Conservation (phyloP, 37 sponge, comb jelly and placozoan species). For the Oopsacas minuta region DNA sequence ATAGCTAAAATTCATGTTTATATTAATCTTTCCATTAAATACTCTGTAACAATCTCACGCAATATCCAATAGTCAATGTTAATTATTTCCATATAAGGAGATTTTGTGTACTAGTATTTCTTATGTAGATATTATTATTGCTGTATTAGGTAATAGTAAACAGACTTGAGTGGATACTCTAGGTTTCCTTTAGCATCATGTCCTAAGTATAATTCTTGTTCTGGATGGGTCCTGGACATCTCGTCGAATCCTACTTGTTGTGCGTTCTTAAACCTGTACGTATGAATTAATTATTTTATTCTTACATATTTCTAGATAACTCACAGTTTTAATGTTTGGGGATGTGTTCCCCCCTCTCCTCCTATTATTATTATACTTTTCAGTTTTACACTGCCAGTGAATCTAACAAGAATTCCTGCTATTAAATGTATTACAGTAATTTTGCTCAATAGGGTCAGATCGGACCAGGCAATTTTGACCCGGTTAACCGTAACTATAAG, state of each 20-base stretch:
- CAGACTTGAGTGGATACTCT: constrained; percentile 81
- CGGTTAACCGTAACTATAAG: no score
- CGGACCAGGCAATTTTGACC: neutral
- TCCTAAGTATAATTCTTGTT: constrained; percentile 57
- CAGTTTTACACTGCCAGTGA: constrained; percentile 87
- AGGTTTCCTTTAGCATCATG: constrained; percentile 42
- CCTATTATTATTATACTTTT: constrained; percentile 72
- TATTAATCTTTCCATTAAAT: no score
- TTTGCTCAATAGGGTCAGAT: neutral
- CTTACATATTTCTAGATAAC: neutral
- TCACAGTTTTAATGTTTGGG: constrained; percentile 67
- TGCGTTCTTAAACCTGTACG: constrained; percentile 63
- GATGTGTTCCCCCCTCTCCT: constrained; percentile 67
- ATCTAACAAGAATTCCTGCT: constrained; percentile 22
- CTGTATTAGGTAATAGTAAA: no score
- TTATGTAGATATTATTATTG: neutral
- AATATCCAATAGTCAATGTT: no score
- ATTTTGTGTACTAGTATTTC: no score
- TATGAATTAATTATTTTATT: neutral
- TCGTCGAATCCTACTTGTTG: constrained; percentile 82
- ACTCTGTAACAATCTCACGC: no score
- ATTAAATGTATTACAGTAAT: neutral
- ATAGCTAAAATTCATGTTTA: no score
- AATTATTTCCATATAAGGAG: no score
- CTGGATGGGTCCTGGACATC: constrained; percentile 41